Conservation (phyloP, 2,888 invertebrate genomes). For the Mythimna vitellina region DNA sequence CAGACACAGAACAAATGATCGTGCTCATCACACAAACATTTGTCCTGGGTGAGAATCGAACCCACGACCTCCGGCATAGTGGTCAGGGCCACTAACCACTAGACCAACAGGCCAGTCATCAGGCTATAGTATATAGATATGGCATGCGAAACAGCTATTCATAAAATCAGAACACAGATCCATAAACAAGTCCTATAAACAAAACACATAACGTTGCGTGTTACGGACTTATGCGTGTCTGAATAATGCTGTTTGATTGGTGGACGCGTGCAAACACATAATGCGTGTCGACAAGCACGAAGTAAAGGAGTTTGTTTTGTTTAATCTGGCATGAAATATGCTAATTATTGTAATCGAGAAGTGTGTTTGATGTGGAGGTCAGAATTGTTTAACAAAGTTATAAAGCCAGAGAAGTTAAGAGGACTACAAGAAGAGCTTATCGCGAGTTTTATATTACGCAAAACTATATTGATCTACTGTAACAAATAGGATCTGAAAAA, state of each 20-base stretch:
- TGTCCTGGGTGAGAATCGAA: too few relatives aligned
- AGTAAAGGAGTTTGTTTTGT: slow-evolving; percentile 36
- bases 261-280: slow-evolving; percentile 38
- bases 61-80: too few relatives aligned
- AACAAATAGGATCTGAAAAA: too few relatives aligned
- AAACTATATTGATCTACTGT: too few relatives aligned
- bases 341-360: slow-evolving; percentile 46
- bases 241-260: slow-evolving; percentile 53
- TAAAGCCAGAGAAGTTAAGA: not conserved
- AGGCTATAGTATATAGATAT: too few relatives aligned
- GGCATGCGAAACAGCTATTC: slow-evolving; percentile 40
- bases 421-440: not conserved
- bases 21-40: too few relatives aligned
- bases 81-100: too few relatives aligned
- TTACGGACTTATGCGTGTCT: slow-evolving; percentile 41
- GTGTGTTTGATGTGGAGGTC: slow-evolving; percentile 5
- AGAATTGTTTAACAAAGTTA: not conserved
- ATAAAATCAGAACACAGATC: slow-evolving; percentile 17
- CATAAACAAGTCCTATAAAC: slow-evolving; percentile 16
- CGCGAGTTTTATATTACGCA: too few relatives aligned
- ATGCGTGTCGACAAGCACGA: slow-evolving; percentile 41
- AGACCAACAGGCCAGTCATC: too few relatives aligned
- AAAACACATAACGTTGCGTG: slow-evolving; percentile 50
- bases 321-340: slow-evolving; percentile 44
- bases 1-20: too few relatives aligned